A percentile compares a stretch with the other conserved stretches of the same genome.
Evolutionary conservation across 2,888 invertebrate genomes (phyloP).

Genomic region (Agriopis marginaria): DNA sequence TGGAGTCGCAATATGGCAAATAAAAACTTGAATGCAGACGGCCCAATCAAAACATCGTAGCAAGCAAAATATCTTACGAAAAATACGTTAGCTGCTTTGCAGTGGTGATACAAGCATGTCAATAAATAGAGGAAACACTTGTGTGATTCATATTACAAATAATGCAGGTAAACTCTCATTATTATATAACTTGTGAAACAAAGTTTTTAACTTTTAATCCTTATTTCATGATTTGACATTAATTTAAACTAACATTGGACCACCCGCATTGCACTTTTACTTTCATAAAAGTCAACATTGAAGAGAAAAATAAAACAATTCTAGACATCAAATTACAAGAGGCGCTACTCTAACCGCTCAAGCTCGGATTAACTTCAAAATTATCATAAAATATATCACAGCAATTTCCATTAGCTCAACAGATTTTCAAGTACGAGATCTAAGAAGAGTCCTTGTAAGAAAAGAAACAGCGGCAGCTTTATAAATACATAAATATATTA

Average conservation of each 20-base stretch:
- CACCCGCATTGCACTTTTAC: constrained; percentile 60
- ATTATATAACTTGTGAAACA: background rate
- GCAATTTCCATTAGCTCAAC: constrained; percentile 80
- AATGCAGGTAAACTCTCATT: constrained; percentile 6
- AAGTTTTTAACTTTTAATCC: background rate
- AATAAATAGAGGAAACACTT: constrained; percentile 11
- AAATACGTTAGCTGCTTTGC: constrained; percentile 41
- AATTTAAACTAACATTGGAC: constrained; percentile 64
- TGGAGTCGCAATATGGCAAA: constrained; percentile 72
- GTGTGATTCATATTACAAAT: background rate
- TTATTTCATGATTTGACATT: constrained; percentile 3
- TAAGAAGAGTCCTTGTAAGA: constrained; percentile 43
- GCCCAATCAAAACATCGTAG: constrained; percentile 59
- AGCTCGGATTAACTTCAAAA: constrained; percentile 66
- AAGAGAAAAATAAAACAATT: constrained; percentile 58
- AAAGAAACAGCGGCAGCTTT: constrained; percentile 51
- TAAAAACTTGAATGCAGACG: constrained; percentile 65
- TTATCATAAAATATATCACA: constrained; percentile 84
- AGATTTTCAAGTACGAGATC: constrained; percentile 57
- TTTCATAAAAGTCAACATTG: constrained; percentile 60
- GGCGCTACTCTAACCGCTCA: constrained; percentile 64
- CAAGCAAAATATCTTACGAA: constrained; percentile 32
- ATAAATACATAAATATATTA: constrained; percentile 54
- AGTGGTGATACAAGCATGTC: constrained; percentile 22
- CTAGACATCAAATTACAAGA: constrained; percentile 66